A percentile compares a stretch with the other conserved stretches of the same genome.
Conservation (phyloP, 2,113 vertebrate genomes). For the Malurus alboscapulatus region DNA sequence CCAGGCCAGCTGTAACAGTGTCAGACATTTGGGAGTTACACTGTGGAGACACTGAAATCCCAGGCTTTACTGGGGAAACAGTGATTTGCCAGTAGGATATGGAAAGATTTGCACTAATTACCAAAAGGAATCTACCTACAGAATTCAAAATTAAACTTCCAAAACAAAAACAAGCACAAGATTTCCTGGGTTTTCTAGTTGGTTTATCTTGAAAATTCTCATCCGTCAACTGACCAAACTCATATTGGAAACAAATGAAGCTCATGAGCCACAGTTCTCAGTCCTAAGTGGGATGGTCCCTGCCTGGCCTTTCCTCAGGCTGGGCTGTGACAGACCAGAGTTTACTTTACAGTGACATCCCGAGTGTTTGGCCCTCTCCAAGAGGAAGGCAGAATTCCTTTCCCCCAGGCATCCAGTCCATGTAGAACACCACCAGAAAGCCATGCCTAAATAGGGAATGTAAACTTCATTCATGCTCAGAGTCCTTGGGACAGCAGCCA, state of each 20-base stretch:
- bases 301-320: not conserved
- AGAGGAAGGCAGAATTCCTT: not conserved
- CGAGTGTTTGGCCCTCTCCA: not conserved
- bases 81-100: not conserved
- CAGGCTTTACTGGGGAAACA: slow-evolving; percentile 27
- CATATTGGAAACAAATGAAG: not conserved
- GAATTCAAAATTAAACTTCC: not conserved
- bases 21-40: slow-evolving; percentile 19
- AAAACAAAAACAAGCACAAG: not conserved
- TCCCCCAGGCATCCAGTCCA: not conserved
- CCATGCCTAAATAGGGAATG: not conserved
- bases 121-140: not conserved
- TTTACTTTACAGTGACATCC: not conserved
- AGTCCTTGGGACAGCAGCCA: not conserved
- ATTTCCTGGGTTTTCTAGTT: not conserved
- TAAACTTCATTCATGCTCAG: not conserved
- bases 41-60: not conserved
- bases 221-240: not conserved
- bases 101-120: slow-evolving; percentile 11
- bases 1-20: slow-evolving; percentile 49
- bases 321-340: not conserved
- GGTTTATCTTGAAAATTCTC: not conserved
- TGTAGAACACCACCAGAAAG: not conserved
- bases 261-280: not conserved
- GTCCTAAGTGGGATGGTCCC: not conserved